Evolutionary conservation across 1,140 invertebrate species (phyloP), one percentile per base, ranked within the genome.

Genomic region (Bactericera cockerelli): DNA sequence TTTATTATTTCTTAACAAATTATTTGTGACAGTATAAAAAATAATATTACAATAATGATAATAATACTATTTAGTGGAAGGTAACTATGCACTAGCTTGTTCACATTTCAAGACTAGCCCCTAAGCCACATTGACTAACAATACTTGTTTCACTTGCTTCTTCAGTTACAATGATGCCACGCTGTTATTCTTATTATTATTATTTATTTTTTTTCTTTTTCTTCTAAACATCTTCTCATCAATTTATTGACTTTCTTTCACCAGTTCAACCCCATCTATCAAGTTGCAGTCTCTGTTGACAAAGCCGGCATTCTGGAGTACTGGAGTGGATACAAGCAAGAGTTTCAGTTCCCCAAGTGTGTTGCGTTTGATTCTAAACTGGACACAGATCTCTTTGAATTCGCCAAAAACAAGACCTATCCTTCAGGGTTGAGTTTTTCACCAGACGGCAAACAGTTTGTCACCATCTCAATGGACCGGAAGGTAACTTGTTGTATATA

Each of bases 311-410:
- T 98, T 66, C 70, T 98, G 10, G 95, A 99, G 71, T 98, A 97
- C 69, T 99, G 96, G 97, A 85, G 83, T 1, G 90, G 93, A 6
- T 79, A 86, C 0, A 93, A 88, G 71, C 75, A 78, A 36, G 89
- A 97, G 60, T 98, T 84, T 67, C 79, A 79, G 59, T 94, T 96
- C 72, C 95, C 94, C 0, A 88, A 83, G 67, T 78, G 76, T 63
- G 83, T 91, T 8, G 70, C 72, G 21, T 96, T 95, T 72, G 79
- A 88, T 8, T 95, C 92, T 0, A 99, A 99, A 76, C 74, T 96
- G 26, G 95, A 99, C 67, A 99, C 88, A 28, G 92, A 98, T 76
- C 75, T 99, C 11, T 99, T 87, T 76, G 93, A 98, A 66, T 97
- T 98, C 76, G 86, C 86, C 0, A 94, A 95, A 70, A 81, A 81